Evolutionary conservation across 2,797 vertebrate genomes (phyloP), one percentile per base, ranked within the genome.

Genomic region (Coccyzus lansbergi): DNA sequence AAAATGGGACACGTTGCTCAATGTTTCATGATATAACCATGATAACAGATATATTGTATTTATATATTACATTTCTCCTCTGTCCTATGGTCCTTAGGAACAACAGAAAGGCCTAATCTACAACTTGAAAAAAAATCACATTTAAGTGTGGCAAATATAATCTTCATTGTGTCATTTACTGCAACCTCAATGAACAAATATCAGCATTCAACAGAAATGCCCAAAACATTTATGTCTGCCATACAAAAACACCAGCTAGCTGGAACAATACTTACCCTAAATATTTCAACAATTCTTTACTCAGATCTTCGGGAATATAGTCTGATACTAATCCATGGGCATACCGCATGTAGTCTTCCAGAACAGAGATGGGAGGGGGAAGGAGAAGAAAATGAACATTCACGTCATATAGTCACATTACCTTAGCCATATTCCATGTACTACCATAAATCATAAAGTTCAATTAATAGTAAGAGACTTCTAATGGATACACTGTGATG

Each of bases 301-400:
- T 99, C 93, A 99, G 94, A 84, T 99, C 98, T 96, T 98, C 98
- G 88, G 97, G 96, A 97, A 99, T 97, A 94, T 99, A 99, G 88
- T 99, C 99, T 6, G 99, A 99, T 97, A 99, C 97, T 86, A 99
- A 97, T 51, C 99, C 99, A 78, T 99, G 98, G 70, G 99, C 99
- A 53, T 99, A 99, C 21, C 98, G 97, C n/a, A 99, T 58, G 77
- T 98, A 99, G 92, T 99, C 99, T 95, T 99, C 99, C 97, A 55
- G 76, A 96, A 63, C 86, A 9, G 67, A 36, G 72, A 20, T 90
- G 16, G 58, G 44, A 86, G 29, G 3, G 18, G 24, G 36, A 59
- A 81, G 34, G 21, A n/a, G 20, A 85, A 90, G 48, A 93, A 88
- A 93, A 93, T 80, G 88, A 83, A 86, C 40, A 93, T 65, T 80